Base-by-base conservation (phyloP, 2,888 invertebrate genomes). In the Tortricodes alternella region DNA sequence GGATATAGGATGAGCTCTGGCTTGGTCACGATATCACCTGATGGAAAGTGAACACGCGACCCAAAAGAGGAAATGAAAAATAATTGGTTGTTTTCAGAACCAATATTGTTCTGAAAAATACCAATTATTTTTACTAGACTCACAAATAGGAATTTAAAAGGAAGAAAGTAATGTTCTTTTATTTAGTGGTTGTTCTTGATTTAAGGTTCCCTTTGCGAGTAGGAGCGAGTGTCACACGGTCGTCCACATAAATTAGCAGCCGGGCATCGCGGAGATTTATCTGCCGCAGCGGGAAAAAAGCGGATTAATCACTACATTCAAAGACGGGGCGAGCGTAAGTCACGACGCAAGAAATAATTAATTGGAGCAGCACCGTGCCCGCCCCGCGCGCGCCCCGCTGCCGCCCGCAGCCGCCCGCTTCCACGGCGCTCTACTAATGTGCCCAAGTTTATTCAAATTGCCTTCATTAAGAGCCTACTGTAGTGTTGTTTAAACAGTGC, bases 301-400 rank as follows among this genome's bases (percentile, higher is more conserved):
- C 80, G 80, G 81, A 84, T 84, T 84, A 84, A 84, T 83, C 76
- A 76, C 80, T 76, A 76, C 81, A 78, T 77, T 76, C 79, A 76
- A 80, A 82, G 82, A 76, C 73, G 81, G 73, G 76, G 75, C 77
- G 73, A 77, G 72, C 76, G 78, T 78, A 79, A 81, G 80, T 83
- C 81, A 80, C 72, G 76, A 70, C 78, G 74, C 78, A 79, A 81
- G 82, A 83, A 83, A 81, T 83, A 83, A 83, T 82, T 80, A 82
- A 83, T 81, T 76, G 76, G 76, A 59, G 63, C n/a, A 27, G 27
- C 9, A n/a, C n/a, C n/a, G 29, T 29, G 3, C n/a, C 29, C 29
- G 9, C 27, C 27, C 51, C 52, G 52, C 58, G 32, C 44, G 27
- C 37, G 51, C 18, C 48, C 50, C 41, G 41, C 35, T 15, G 41